Base-by-base conservation (phyloP, 2,888 invertebrate genomes). In the Agonopterix subpropinquella region DNA sequence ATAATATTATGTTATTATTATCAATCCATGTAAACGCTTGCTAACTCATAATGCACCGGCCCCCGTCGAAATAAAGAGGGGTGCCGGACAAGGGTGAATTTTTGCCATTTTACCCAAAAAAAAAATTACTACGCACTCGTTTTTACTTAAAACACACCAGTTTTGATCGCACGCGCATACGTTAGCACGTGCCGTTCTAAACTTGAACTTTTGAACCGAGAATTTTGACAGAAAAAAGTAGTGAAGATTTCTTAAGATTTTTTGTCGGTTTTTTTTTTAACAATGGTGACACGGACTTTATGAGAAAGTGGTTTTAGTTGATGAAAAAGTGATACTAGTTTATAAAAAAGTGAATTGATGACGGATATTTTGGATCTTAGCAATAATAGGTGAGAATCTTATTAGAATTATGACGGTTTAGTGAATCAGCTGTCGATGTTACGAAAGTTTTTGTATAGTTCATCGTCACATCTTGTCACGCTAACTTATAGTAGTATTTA, bases 71-170 rank as follows among this genome's bases (percentile, higher is more conserved):
- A 75, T 73, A 68, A 68, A 65, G 53, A 70, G 68, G 80, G 81
- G 80, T 69, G 71, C 67, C 64, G 70, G 76, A 73, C 73, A 77
- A 78, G 84, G 80, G 80, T 53, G 56, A 62, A 77, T 76, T 85
- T 85, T 87, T 82, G 85, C 78, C 79, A 80, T 86, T 86, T 88
- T 79, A 77, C 70, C 73, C 73, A 78, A 80, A 87, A 28, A 87
- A 28, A 28, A 84, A 62, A 69, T 57, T 65, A 55, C 28, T 13
- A 44, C 58, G 67, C 77, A 80, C 74, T 66, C 75, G 77, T 84
- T 87, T 85, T 87, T 86, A 86, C 85, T 66, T 79, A 86, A 87
- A 88, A 87, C 81, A 62, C 61, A 62, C 61, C 74, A 84, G 83
- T 85, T 82, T 81, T 71, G 62, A 67, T 68, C 82, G 82, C 80